Evolutionary conservation across 2,797 vertebrate species (phyloP).

Genomic region (Mormyrus proboscirostris): DNA sequence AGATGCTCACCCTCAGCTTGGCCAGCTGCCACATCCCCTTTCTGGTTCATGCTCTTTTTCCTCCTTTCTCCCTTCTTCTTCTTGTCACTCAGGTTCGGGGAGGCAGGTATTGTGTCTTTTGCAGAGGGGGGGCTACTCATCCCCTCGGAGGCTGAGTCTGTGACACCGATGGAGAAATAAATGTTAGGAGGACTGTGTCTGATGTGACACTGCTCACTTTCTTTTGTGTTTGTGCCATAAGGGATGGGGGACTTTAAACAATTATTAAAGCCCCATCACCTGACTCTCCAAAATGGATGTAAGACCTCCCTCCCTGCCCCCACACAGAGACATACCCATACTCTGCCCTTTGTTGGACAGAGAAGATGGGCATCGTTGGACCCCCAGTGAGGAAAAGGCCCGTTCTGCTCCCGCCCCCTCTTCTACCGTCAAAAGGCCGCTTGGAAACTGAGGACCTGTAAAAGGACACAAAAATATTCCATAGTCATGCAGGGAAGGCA

Average conservation of each 20-base stretch:
- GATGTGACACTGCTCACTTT: neutral
- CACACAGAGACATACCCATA: constrained; percentile 54
- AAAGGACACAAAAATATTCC: neutral
- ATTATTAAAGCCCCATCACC: neutral
- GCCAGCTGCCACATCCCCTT: constrained; percentile 76
- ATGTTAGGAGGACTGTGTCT: neutral
- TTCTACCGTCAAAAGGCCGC: constrained; percentile 65
- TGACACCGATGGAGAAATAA: neutral
- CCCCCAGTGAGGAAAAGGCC: constrained; percentile 58
- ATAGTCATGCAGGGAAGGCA: neutral
- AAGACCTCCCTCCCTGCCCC: neutral
- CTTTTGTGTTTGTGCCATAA: neutral
- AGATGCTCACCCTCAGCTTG: constrained; percentile 81
- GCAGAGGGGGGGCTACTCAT: constrained; percentile 57
- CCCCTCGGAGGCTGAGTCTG: constrained; percentile 60
- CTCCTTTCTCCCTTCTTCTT: constrained; percentile 81
- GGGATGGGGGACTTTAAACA: neutral
- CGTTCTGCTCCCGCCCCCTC: constrained; percentile 58
- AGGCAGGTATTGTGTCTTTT: constrained; percentile 71
- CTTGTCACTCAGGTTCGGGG: constrained; percentile 72
- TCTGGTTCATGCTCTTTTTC: constrained; percentile 88
- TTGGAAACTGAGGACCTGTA: constrained; percentile 59
- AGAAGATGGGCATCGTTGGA: constrained; percentile 65
- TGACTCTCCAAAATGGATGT: neutral
- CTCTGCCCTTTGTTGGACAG: constrained; percentile 67